phyloP scores from a whole-genome alignment of 2,113 vertebrate species.

The Balaenoptera acutorostrata region DNA sequence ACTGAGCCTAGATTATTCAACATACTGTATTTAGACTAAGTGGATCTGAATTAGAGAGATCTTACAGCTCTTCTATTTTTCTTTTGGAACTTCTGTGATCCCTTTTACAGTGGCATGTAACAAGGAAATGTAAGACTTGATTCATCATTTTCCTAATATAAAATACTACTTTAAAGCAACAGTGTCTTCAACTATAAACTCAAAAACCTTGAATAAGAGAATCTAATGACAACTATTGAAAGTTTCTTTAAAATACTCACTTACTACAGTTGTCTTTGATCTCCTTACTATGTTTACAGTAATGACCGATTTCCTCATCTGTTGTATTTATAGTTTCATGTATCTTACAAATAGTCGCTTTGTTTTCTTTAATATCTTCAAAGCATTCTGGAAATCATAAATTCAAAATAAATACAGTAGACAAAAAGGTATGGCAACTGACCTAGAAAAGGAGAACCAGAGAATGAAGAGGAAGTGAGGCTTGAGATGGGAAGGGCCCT shows the following conservation, averaged over 20 bases:
- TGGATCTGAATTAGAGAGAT: neutral
- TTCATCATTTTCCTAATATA: conserved; percentile 27
- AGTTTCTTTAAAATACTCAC: conserved; percentile 76
- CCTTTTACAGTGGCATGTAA: neutral
- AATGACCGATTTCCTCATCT: conserved; percentile 77
- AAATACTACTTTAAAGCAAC: neutral
- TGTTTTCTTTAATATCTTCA: conserved; percentile 70
- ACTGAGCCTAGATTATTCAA: neutral
- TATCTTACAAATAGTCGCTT: conserved; percentile 68
- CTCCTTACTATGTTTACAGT: conserved; percentile 73
- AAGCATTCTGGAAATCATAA: conserved; percentile 72
- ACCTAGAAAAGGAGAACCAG: neutral
- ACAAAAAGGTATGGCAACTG: neutral
- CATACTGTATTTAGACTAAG: conserved; percentile 10
- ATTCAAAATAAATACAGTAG: conserved; percentile 40
- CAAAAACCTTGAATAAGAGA: conserved; percentile 28
- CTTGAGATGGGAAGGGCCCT: neutral
- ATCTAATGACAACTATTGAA: conserved; percentile 6
- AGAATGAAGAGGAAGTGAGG: neutral
- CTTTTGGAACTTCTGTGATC: neutral
- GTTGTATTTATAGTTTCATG: conserved; percentile 74
- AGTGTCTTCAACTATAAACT: conserved; percentile 24
- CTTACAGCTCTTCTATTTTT: conserved; percentile 32
- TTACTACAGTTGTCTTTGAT: conserved; percentile 68
- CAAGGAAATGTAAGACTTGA: neutral